Evolutionary conservation across 2,797 vertebrate genomes (phyloP).

Genomic region (Danionella dracula): DNA sequence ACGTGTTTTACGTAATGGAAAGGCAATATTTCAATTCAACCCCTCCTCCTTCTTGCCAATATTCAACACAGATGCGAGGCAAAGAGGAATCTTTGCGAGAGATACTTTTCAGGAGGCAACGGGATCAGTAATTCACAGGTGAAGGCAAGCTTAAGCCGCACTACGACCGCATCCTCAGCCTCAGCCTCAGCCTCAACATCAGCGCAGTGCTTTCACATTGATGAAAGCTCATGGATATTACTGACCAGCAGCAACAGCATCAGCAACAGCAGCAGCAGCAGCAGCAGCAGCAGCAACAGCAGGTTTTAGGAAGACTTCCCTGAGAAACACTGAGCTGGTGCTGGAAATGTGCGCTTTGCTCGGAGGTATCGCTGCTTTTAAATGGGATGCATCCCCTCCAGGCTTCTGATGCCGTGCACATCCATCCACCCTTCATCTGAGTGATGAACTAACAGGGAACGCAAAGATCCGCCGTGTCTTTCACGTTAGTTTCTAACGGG

Average conservation of each 20-base stretch:
- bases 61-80: constrained; percentile 59
- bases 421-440: constrained; percentile 91
- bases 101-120: constrained; percentile 61
- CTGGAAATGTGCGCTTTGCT: constrained; percentile 68
- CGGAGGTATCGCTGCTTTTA: constrained; percentile 84
- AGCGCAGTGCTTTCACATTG: constrained; percentile 68
- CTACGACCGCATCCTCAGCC: constrained; percentile 29
- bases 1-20: constrained; percentile 91
- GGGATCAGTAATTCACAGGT: constrained; percentile 56
- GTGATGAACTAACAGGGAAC: constrained; percentile 88
- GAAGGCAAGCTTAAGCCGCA: constrained; percentile 43
- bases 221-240: constrained; percentile 53
- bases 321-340: constrained; percentile 43
- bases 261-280: not conserved
- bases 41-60: constrained; percentile 76
- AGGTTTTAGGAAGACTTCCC: constrained; percentile 50
- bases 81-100: constrained; percentile 70
- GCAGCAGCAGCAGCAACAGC: constrained; percentile 57
- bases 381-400: constrained; percentile 90
- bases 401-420: constrained; percentile 91
- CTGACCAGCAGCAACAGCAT: constrained; percentile 9
- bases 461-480: constrained; percentile 80
- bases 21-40: constrained; percentile 80
- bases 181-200: constrained; percentile 38
- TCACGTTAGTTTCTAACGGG: constrained; percentile 77